Conservation (phyloP, 2,888 invertebrate species). For the Nebria salina region DNA sequence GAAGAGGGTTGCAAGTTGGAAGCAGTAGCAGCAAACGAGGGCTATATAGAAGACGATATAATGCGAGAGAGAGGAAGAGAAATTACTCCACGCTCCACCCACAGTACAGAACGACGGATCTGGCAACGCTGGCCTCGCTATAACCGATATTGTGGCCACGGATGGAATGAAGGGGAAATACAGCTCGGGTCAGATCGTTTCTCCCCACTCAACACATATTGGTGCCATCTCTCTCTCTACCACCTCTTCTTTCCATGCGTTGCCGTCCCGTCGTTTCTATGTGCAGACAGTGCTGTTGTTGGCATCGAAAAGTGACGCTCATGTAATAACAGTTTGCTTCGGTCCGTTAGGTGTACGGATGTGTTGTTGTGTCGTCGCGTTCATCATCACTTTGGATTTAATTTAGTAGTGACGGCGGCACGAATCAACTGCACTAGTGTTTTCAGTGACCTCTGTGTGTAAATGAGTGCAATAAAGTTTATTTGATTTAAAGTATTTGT, state of each 20-base stretch:
- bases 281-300: slow-evolving; percentile 42
- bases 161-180: slow-evolving; percentile 61
- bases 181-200: slow-evolving; percentile 65
- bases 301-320: slow-evolving; percentile 32
- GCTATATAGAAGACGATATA: slow-evolving; percentile 7
- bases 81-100: slow-evolving; percentile 56
- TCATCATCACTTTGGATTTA: slow-evolving; percentile 20
- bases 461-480: not conserved
- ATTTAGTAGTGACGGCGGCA: slow-evolving; percentile 22
- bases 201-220: slow-evolving; percentile 48
- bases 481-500: not conserved
- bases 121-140: slow-evolving; percentile 60
- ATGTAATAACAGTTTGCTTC: slow-evolving; percentile 31
- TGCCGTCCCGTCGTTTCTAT: slow-evolving; percentile 39
- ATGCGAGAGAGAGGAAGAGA: slow-evolving; percentile 24
- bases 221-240: slow-evolving; percentile 25
- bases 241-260: slow-evolving; percentile 31
- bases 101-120: slow-evolving; percentile 51
- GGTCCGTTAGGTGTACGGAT: slow-evolving; percentile 43
- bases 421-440: slow-evolving; percentile 18
- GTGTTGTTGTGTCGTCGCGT: slow-evolving; percentile 22
- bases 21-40: slow-evolving; percentile 5
- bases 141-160: slow-evolving; percentile 66
- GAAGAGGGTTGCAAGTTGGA: slow-evolving; percentile 9
- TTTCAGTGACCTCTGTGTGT: slow-evolving; percentile 6